These are phyloP conservation scores for Protomyctophum bolini DNA, from an alignment of 2,113 vertebrate species.

Conservation along the genomic window DNA sequence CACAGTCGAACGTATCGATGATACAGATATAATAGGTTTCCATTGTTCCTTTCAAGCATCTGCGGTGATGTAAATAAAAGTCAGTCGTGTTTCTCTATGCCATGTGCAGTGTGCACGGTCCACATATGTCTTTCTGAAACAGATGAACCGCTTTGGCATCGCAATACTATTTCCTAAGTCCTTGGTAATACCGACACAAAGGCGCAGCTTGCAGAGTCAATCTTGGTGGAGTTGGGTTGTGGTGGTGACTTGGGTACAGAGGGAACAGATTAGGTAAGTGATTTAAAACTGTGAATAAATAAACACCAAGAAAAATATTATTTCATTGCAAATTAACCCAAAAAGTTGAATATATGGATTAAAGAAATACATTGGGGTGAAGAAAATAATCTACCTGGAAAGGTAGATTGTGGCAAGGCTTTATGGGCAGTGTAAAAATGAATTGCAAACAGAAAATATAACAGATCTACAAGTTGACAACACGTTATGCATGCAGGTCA, in stretches of 20 bases:
- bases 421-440: conserved; percentile 2
- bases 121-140: conserved; percentile 65
- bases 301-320: background rate
- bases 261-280: conserved; percentile 8
- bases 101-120: conserved; percentile 53
- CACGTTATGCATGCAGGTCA: too few relatives aligned
- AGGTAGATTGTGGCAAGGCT: conserved; percentile 53
- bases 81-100: conserved; percentile 50
- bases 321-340: background rate
- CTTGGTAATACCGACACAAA: conserved; percentile 43
- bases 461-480: too few relatives aligned
- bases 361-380: background rate
- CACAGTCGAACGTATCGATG: conserved; percentile 61
- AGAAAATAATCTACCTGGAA: background rate
- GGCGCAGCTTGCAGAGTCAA: conserved; percentile 38
- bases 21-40: conserved; percentile 67
- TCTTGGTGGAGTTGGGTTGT: conserved; percentile 11
- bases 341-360: background rate
- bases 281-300: conserved; percentile 34
- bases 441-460: too few relatives aligned
- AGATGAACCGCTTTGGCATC: conserved; percentile 48
- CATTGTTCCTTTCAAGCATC: conserved; percentile 59
- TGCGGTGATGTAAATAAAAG: conserved; percentile 66
- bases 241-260: background rate
- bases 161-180: conserved; percentile 45